A percentile compares a stretch with the other conserved stretches of the same genome.
These are phyloP conservation scores for Notechis scutatus DNA, from an alignment of 2,113 vertebrate genomes.

Conservation along the genomic window DNA sequence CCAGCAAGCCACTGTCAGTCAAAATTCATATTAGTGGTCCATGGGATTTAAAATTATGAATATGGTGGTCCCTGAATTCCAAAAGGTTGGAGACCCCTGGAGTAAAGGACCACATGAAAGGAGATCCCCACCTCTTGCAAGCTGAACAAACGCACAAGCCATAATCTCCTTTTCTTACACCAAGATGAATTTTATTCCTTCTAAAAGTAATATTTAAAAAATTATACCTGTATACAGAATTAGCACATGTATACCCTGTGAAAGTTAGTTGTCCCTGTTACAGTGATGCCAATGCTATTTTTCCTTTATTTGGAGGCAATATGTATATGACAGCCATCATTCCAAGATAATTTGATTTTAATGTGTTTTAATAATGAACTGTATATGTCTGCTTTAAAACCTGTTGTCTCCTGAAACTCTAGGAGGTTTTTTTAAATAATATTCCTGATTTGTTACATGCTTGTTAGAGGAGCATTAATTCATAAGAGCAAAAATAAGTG, in stretches of 20 bases:
- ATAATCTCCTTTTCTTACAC: neutral
- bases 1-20: too few species aligned
- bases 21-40: too few species aligned
- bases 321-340: neutral
- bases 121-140: neutral
- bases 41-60: too few species aligned
- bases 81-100: too few species aligned
- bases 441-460: conserved; percentile 19
- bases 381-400: neutral
- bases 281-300: neutral
- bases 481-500: conserved; percentile 61
- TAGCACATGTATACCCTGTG: neutral
- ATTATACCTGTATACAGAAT: neutral
- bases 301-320: neutral
- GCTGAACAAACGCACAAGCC: neutral
- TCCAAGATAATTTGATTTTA: neutral
- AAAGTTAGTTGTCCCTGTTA: neutral
- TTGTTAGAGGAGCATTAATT: conserved; percentile 64
- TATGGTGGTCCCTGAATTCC: too few species aligned
- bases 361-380: neutral
- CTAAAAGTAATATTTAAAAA: neutral
- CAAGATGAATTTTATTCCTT: neutral
- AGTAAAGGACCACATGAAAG: neutral
- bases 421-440: neutral
- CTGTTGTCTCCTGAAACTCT: neutral